Evolutionary conservation across 1,140 invertebrate species (phyloP), one percentile per base, ranked within the genome.

Genomic region (Rhopalosiphum padi): DNA sequence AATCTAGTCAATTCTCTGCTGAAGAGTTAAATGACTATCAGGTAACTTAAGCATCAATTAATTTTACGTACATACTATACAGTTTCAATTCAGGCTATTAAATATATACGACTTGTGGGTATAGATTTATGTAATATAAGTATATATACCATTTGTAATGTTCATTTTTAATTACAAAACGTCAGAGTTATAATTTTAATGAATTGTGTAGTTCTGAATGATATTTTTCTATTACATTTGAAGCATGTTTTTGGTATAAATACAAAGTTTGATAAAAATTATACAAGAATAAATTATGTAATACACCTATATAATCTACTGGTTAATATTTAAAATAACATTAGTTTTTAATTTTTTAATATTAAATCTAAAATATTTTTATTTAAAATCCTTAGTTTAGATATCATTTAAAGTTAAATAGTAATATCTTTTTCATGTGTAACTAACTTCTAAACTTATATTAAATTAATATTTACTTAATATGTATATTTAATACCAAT

Each of bases 21-120:
- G 97, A 98, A 95, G 98, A 98, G 95, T 96, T 98, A 37, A 97
- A 98, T 95, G 98, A 98, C 95, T 98, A 98, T 95, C 97, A 98
- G 96, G 97, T 98, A 96, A 95, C 89, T 60, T 35, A 18, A 55
- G 30, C 3, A 90, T 35, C 9, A 21, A n/a, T 53, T 30, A 23
- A 41, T 83, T 83, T 23, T 23, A 83, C 41, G 0, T 41, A 83
- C 2, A 2, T 46, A 46, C 6, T 46, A 77, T 82, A 82, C 9
- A 35, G 6, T 82, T 35, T 37, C 18, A 41, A 41, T 83, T 83
- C 21, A 41, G 22, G 82, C n/a, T 83, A 83, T 83, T 41, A 83
- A 83, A 37, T 3, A n/a, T 35, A 77, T n/a, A 77, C 60, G 1
- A n/a, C 15, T 77, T 77, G 60, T n/a, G 60, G 60, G 3, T 77